Evolutionary conservation across 2,888 invertebrate species (phyloP).

Genomic region (Agelastica alni): DNA sequence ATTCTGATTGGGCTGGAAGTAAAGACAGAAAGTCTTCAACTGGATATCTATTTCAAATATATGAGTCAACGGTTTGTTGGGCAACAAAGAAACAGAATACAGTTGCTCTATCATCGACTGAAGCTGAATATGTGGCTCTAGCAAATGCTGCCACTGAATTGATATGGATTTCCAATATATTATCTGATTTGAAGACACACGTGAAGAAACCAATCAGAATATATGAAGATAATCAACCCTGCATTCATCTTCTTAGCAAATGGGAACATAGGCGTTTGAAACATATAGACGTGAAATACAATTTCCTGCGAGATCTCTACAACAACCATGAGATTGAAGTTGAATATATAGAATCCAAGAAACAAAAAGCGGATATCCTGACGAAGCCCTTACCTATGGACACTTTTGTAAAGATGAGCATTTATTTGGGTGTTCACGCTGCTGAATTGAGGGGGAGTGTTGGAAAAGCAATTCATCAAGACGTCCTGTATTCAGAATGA

Average conservation of each 20-base stretch:
- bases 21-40: constrained; percentile 43
- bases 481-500: no score
- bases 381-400: no score
- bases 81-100: constrained; percentile 42
- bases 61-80: constrained; percentile 44
- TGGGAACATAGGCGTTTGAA: not conserved
- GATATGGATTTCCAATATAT: constrained; percentile 40
- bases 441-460: no score
- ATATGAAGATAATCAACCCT: constrained; percentile 30
- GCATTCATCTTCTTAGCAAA: constrained; percentile 20
- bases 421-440: no score
- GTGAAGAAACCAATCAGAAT: no score
- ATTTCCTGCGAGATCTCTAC: no score
- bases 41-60: constrained; percentile 41
- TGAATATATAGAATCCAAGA: no score
- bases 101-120: constrained; percentile 46
- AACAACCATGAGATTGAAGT: no score
- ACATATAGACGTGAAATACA: no score
- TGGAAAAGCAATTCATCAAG: no score
- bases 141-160: constrained; percentile 39
- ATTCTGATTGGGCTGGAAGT: constrained; percentile 45
- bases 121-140: constrained; percentile 48
- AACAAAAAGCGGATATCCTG: no score
- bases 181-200: constrained; percentile 38
- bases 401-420: no score